These are phyloP conservation scores for Caenorhabditis sp. DNA, from an alignment of 2,888 invertebrate species.

Conservation along the genomic window DNA sequence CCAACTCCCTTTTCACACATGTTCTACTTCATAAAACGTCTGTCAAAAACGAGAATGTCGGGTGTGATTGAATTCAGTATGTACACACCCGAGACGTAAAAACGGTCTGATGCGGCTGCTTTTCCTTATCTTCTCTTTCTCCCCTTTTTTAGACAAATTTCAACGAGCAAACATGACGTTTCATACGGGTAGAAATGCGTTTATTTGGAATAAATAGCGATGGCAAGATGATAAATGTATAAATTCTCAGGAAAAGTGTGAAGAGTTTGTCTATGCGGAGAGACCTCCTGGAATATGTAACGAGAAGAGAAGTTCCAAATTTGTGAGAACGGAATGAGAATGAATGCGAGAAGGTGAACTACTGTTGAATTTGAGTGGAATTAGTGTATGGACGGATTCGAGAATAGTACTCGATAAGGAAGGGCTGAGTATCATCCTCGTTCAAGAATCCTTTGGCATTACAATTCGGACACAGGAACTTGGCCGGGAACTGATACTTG, in stretches of 20 bases:
- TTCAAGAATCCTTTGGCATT: slow-evolving; percentile 50
- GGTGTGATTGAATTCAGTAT: slow-evolving; percentile 11
- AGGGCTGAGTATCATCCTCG: slow-evolving; percentile 48
- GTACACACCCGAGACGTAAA: slow-evolving; percentile 22
- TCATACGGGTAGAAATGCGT: slow-evolving; percentile 14
- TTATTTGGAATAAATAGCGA: slow-evolving; percentile 51
- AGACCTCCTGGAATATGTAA: slow-evolving; percentile 46
- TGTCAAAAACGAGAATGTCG: not conserved
- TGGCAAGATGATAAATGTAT: slow-evolving; percentile 55
- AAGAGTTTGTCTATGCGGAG: slow-evolving; percentile 39
- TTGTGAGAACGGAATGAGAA: slow-evolving; percentile 29
- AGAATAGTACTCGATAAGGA: slow-evolving; percentile 73
- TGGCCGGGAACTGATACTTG: slow-evolving; percentile 82
- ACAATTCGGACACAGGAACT: slow-evolving; percentile 75
- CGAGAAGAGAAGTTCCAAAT: slow-evolving; percentile 10
- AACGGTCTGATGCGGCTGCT: slow-evolving; percentile 27
- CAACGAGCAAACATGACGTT: slow-evolving; percentile 17
- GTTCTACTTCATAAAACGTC: not conserved
- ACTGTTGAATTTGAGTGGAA: slow-evolving; percentile 20
- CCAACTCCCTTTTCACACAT: not conserved
- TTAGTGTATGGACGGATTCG: slow-evolving; percentile 68
- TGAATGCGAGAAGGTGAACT: too few relatives aligned
- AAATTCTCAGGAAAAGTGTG: slow-evolving; percentile 7
- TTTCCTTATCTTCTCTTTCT: slow-evolving; percentile 26
- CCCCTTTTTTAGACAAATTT: slow-evolving; percentile 8